These are phyloP conservation scores for Prionace glauca DNA, from an alignment of 2,797 vertebrate genomes.

Conservation along the genomic window DNA sequence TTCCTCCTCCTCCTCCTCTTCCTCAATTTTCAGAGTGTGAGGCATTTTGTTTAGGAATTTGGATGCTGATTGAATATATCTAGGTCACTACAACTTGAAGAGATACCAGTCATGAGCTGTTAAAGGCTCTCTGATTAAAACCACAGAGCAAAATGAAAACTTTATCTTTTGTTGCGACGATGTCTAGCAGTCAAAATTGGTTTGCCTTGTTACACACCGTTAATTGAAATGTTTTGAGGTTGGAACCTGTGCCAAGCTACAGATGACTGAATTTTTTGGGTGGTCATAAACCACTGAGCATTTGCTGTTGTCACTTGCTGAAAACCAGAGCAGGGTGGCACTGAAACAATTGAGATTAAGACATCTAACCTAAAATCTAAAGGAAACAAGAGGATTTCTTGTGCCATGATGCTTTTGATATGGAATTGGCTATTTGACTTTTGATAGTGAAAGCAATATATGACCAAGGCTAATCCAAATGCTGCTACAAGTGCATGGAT, in stretches of 20 bases:
- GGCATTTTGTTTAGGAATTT: background rate
- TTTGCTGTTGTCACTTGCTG: background rate
- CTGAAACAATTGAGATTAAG: background rate
- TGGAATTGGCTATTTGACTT: background rate
- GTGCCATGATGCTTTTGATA: background rate
- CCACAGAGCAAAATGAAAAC: background rate
- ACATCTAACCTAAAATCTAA: background rate
- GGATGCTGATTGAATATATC: background rate
- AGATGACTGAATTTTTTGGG: background rate
- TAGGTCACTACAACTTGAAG: background rate
- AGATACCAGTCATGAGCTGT: background rate
- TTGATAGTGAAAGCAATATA: background rate
- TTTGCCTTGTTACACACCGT: background rate
- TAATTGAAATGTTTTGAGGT: background rate
- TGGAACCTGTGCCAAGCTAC: background rate
- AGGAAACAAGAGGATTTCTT: background rate
- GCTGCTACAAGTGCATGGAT: background rate
- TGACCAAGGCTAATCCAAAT: background rate
- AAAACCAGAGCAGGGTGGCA: background rate
- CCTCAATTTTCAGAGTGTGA: background rate
- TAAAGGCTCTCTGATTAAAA: background rate
- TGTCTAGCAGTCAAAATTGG: background rate
- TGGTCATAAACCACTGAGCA: background rate
- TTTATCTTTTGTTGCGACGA: background rate
- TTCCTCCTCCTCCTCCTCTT: background rate